Percentiles rank a stretch among this genome's conserved stretches.
These are phyloP conservation scores for Sericinus montela DNA, from an alignment of 2,888 invertebrate genomes.

Conservation along the genomic window DNA sequence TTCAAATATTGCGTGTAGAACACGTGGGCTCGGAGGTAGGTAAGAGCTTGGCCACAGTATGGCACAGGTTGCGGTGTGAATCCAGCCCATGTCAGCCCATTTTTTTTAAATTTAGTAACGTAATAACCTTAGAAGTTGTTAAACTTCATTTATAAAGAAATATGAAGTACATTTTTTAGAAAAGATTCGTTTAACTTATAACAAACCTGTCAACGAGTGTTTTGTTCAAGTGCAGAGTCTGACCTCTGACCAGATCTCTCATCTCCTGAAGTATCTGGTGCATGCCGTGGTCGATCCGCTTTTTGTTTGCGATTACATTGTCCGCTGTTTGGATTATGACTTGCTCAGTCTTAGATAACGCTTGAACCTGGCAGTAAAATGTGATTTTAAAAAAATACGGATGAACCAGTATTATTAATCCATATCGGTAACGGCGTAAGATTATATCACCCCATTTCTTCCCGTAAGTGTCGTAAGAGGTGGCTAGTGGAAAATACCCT, in stretches of 20 bases:
- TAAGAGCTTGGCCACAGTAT: too few relatives aligned
- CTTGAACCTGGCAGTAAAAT: conserved; percentile 55
- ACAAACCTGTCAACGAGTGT: conserved; percentile 81
- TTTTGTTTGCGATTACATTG: conserved; percentile 89
- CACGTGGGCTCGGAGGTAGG: too few relatives aligned
- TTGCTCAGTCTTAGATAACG: conserved; percentile 85
- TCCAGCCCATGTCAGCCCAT: too few relatives aligned
- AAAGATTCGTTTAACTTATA: background rate
- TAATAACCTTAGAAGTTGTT: background rate
- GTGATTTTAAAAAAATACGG: too few relatives aligned
- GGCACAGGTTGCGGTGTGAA: too few relatives aligned
- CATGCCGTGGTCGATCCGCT: conserved; percentile 90
- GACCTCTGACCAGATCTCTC: conserved; percentile 81
- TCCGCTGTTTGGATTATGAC: conserved; percentile 91
- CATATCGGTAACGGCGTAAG: too few relatives aligned
- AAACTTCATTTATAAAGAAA: background rate
- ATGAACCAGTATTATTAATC: too few relatives aligned
- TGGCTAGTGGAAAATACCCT: too few relatives aligned
- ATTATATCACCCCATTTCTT: too few relatives aligned
- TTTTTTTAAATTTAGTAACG: too few relatives aligned
- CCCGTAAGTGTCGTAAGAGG: too few relatives aligned
- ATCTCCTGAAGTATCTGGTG: conserved; percentile 89
- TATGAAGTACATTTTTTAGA: background rate
- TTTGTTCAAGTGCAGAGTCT: conserved; percentile 82
- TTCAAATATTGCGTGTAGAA: too few relatives aligned